These are phyloP conservation scores for Micromussa lordhowensis DNA, from an alignment of 92 coral and sea anemone species.

Conservation along the genomic window DNA sequence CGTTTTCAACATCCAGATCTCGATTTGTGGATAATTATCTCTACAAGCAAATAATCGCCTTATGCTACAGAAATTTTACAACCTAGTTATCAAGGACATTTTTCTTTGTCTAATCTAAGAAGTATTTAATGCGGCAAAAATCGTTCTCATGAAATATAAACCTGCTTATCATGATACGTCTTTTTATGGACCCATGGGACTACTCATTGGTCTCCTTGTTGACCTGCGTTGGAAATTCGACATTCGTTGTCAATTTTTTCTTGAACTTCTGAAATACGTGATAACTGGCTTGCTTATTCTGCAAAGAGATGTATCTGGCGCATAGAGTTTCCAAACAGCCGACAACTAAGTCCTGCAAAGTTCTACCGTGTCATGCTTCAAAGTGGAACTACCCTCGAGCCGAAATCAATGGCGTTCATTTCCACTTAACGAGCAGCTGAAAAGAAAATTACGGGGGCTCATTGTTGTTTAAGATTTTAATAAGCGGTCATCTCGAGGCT, in stretches of 20 bases:
- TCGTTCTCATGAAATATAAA: conserved; percentile 1
- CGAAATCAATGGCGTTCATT: not conserved
- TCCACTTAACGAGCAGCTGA: not conserved
- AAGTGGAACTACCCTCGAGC: not conserved
- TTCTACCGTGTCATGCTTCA: not conserved
- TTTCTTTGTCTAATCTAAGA: not conserved
- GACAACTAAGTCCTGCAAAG: no score
- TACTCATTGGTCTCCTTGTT: conserved; percentile 6
- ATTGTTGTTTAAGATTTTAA: conserved; percentile 30
- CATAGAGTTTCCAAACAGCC: no score
- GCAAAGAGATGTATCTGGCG: not conserved
- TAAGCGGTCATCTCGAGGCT: conserved; percentile 26
- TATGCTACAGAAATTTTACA: not conserved
- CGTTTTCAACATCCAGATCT: not conserved
- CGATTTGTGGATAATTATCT: not conserved
- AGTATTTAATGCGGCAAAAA: not conserved
- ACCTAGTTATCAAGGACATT: not conserved
- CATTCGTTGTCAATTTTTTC: conserved; percentile 4
- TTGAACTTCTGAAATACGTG: not conserved
- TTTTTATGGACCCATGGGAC: conserved; percentile 19
- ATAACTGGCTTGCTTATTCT: not conserved
- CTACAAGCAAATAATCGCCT: not conserved
- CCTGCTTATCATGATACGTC: conserved; percentile 13
- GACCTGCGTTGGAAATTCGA: conserved; percentile 26
- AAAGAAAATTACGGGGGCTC: not conserved